Evolutionary conservation across 2,888 invertebrate genomes (phyloP).

Genomic region (Epinotia ramella): DNA sequence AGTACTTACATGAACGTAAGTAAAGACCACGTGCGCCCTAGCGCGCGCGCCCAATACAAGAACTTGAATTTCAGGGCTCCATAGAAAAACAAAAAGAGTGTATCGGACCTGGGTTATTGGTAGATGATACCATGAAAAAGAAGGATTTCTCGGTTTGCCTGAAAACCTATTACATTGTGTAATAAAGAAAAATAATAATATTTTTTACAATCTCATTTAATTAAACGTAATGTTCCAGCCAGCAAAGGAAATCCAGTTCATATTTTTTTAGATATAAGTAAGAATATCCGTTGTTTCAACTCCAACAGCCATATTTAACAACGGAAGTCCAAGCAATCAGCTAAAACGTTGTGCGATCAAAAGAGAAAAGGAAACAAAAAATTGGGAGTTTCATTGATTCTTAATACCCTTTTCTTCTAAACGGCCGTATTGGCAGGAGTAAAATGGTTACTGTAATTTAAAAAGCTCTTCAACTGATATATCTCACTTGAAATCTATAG

Average conservation of each 20-base stretch:
- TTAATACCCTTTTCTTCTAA: not conserved
- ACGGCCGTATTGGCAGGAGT: not conserved
- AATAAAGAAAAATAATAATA: not conserved
- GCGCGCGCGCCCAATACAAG: too few species aligned
- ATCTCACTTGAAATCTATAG: constrained; percentile 21
- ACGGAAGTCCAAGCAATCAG: constrained; percentile 19
- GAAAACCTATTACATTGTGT: not conserved
- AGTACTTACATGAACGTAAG: too few species aligned
- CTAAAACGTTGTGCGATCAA: constrained; percentile 16
- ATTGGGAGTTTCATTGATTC: not conserved
- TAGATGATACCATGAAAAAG: too few species aligned
- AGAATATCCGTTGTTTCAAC: not conserved
- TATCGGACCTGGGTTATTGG: too few species aligned
- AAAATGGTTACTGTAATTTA: constrained; percentile 31
- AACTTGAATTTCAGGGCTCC: too few species aligned
- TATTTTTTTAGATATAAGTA: not conserved
- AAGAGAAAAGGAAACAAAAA: not conserved
- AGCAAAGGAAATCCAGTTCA: not conserved
- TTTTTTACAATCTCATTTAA: not conserved
- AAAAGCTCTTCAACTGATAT: constrained; percentile 35
- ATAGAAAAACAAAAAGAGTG: too few species aligned
- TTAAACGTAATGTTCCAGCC: not conserved
- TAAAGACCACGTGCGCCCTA: too few species aligned
- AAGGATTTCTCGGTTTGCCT: too few species aligned
- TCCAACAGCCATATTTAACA: not conserved